Evolutionary conservation across 2,113 vertebrate species (phyloP).

Genomic region (Nycticebus coucang): DNA sequence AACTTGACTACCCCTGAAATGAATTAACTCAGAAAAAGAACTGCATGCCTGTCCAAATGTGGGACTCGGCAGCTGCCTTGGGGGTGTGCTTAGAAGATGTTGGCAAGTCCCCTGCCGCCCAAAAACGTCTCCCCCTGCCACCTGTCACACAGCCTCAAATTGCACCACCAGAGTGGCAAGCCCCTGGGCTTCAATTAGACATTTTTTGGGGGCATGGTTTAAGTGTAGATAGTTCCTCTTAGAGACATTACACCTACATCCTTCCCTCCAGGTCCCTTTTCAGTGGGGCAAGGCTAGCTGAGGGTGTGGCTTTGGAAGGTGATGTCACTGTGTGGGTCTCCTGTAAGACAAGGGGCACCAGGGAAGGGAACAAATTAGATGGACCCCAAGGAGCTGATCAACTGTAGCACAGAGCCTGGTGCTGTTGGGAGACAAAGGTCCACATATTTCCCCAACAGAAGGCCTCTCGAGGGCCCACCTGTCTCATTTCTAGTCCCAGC

Average conservation of each 20-base stretch:
- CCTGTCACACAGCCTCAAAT: constrained; percentile 69
- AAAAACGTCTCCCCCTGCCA: constrained; percentile 53
- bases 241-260: neutral
- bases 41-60: constrained; percentile 42
- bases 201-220: neutral
- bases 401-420: rapidly evolving
- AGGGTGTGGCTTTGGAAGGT: neutral
- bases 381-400: neutral
- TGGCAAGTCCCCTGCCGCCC: constrained; percentile 41
- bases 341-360: rapidly evolving
- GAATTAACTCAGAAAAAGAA: constrained; percentile 37
- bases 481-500: neutral
- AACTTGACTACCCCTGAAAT: neutral
- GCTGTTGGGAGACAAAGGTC: neutral
- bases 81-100: constrained; percentile 49
- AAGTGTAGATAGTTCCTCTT: neutral
- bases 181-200: neutral
- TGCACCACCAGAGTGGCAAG: constrained; percentile 31
- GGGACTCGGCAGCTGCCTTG: constrained; percentile 58
- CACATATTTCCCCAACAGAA: neutral
- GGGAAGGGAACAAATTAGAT: rapidly evolving
- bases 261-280: neutral
- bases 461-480: neutral
- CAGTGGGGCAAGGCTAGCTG: neutral
- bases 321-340: neutral